Base-by-base conservation (phyloP, 2,113 vertebrate species). In the Neodontobutis hainanensis region DNA sequence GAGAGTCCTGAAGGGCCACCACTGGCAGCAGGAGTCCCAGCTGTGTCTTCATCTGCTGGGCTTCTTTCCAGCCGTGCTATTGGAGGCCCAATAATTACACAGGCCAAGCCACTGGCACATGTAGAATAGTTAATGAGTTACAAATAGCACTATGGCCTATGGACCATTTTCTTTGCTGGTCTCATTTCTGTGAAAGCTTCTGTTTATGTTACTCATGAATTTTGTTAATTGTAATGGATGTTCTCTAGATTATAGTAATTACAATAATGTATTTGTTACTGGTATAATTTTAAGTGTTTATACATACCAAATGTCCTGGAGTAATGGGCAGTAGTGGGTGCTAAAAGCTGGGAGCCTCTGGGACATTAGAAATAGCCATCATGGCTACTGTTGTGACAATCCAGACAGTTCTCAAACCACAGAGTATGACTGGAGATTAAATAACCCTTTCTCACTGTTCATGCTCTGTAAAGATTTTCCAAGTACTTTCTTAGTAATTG, bases 41-140 rank as follows among this genome's bases (percentile, higher is more conserved):
- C 88, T 92, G 91, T 85, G 82, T 83, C 71, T 77, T 88, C 82
- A 83, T 90, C 86, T 88, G 76, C 75, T 70, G 77, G 72, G 76
- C 80, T 86, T 68, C 87, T 83, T 89, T 85, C 79, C 80, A 86
- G 81, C 73, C 67, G 16, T 11, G 57, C 77, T 65, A 77, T 79
- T 77, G 78, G 85, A 76, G 59, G 63, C 53, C 43, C 36, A 82
- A 81, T 88, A 86, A 90, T 90, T 91, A 89, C 82, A 78, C 65
- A 69, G 80, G 63, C 80, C 82, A 75, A 75, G 72, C 83, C 86
- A 83, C 68, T 57, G 75, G 78, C 85, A 80, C 68, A 76, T 65
- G 65, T 75, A 71, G 61, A 75, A 70, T 74, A 57, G 78, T 80
- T 89, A 89, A 88, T 90, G 84, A 85, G 75, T 78, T 82, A 80